Base-by-base conservation (phyloP, 1,140 invertebrate genomes). In the Aphelenchoides besseyi region DNA sequence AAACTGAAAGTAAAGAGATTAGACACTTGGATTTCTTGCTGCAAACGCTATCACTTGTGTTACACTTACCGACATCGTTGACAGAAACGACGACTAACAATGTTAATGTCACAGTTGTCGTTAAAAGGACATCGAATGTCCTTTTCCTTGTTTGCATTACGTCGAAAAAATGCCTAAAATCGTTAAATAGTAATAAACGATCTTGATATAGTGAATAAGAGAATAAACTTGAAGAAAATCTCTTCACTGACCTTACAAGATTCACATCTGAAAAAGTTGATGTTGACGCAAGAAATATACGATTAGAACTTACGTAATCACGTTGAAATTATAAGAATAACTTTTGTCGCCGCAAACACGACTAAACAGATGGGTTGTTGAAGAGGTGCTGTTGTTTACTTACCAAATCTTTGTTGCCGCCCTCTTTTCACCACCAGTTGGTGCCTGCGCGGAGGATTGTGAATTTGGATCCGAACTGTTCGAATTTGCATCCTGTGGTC, bases 51-150 rank as follows among this genome's bases (percentile, higher is more conserved):
- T 73, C 70, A 16, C 9, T 16, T 16, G 57, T 9, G 12, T 12
- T 59, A 59, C 57, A 5, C 8, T 16, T 9, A 86, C 0, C 94
- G 89, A 85, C 94, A 98, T 87, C 93, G 92, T 83, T 97, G 94
- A 87, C 95, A 98, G 84, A 97, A 97, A 52, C 94, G 88, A 59
- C 95, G 86, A 0, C 95, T 97, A 0, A 97, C 90, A 0, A 71
- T 66, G 91, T 93, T 95, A 69, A 98, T 94, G 73, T 91, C 90
- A 85, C 95, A 98, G 79, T 92, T 91, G 79, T 95, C 90, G 62
- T 89, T 91, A 83, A 95, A 97, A 0, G 94, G 94, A 86, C 95
- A 98, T 74, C 92, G 91, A 82, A 97, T 95, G 77, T 95, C 92
- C 87, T 96, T 94, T 75, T 91, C 91, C 80, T 93, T 92, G 9